Conservation (phyloP, 2,888 invertebrate species). For the Gibbula magus region DNA sequence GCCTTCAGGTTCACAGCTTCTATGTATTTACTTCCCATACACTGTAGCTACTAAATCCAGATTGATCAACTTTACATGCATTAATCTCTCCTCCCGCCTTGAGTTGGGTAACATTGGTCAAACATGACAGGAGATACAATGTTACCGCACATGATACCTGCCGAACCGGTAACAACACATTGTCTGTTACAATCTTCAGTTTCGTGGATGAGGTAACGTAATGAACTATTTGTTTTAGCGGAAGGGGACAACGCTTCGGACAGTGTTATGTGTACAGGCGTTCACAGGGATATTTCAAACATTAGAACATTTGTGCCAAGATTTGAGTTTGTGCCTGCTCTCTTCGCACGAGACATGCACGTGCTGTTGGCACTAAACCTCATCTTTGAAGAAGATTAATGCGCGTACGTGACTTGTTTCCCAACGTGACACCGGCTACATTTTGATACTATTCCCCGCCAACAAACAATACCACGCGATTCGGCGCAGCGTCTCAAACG, state of each 20-base stretch:
- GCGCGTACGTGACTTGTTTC: conserved; percentile 3
- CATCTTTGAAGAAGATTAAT: conserved; percentile 5
- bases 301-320: not conserved
- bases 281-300: not conserved
- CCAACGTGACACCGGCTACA: conserved; percentile 14
- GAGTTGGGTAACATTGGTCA: not conserved
- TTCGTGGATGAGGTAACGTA: not conserved
- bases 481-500: not conserved
- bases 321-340: not conserved
- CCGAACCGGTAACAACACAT: not conserved
- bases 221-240: conserved; percentile 9
- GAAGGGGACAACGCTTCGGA: not conserved
- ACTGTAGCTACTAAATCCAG: not conserved
- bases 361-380: conserved; percentile 4
- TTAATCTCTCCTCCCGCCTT: not conserved
- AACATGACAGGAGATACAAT: not conserved
- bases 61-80: not conserved
- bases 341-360: conserved; percentile 19
- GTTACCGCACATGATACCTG: not conserved
- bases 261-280: not conserved
- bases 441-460: not conserved
- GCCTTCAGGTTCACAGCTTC: too few relatives aligned
- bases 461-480: conserved; percentile 17
- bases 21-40: too few relatives aligned
- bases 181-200: not conserved